Conservation (phyloP, 2,797 vertebrate genomes). For the Mallotus villosus region DNA sequence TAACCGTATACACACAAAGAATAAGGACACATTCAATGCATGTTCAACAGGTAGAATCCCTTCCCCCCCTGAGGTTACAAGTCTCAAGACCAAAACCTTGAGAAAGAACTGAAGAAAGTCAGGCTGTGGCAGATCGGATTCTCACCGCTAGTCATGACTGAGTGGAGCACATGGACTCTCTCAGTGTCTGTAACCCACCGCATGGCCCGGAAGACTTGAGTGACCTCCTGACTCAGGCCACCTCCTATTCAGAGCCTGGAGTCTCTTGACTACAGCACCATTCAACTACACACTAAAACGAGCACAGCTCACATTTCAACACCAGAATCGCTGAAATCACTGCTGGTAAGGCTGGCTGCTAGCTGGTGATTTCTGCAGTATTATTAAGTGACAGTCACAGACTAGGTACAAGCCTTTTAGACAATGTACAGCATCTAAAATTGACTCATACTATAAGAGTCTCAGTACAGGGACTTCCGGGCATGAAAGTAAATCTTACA, state of each 20-base stretch:
- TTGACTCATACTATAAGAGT: not conserved
- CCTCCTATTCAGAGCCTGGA: slow-evolving; percentile 14
- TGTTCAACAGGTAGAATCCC: not conserved
- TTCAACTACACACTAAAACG: slow-evolving; percentile 32
- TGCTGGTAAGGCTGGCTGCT: not conserved
- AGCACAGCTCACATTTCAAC: slow-evolving; percentile 39
- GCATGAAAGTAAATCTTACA: not conserved
- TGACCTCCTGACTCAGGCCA: slow-evolving; percentile 5
- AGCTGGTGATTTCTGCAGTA: not conserved
- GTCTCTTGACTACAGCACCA: slow-evolving; percentile 17
- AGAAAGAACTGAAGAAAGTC: not conserved
- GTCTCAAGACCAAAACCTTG: not conserved
- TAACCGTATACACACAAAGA: not conserved
- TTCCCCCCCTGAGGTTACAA: no score
- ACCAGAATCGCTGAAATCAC: not conserved
- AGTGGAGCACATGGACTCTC: not conserved
- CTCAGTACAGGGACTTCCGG: not conserved
- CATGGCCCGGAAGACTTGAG: slow-evolving; percentile 6
- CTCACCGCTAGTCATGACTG: not conserved
- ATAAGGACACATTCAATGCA: not conserved
- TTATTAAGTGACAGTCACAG: not conserved
- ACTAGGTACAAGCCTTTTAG: not conserved
- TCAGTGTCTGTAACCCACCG: not conserved
- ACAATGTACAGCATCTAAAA: not conserved
- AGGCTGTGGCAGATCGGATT: not conserved